Conservation (phyloP, 2,113 vertebrate species). For the Mus spicilegus region DNA sequence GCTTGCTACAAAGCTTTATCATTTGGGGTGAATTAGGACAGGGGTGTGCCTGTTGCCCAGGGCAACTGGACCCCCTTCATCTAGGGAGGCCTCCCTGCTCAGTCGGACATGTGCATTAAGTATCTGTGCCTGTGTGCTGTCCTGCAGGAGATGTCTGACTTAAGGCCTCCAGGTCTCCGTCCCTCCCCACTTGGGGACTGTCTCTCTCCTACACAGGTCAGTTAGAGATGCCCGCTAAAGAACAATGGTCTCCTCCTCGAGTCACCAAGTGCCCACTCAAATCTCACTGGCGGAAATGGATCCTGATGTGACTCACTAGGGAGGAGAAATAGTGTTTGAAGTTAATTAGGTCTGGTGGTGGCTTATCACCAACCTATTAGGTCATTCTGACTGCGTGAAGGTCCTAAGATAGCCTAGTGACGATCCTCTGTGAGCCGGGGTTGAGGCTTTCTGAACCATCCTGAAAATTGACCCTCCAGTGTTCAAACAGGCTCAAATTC, state of each 20-base stretch:
- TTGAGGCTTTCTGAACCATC: background rate
- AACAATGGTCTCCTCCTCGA: background rate
- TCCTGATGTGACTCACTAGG: background rate
- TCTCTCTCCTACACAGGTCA: background rate
- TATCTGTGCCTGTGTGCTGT: background rate
- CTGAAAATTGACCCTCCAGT: background rate
- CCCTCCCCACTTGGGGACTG: background rate
- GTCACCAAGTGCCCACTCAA: background rate
- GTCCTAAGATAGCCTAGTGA: background rate
- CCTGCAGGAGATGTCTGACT: background rate
- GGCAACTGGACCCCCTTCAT: background rate
- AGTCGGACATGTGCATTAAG: accelerated
- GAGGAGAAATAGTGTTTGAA: background rate
- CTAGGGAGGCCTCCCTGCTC: background rate
- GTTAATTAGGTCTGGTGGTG: background rate
- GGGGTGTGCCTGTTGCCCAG: background rate
- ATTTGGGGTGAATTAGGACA: background rate
- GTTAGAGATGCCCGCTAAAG: background rate
- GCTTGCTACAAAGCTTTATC: background rate
- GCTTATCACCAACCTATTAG: background rate
- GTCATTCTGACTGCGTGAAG: background rate
- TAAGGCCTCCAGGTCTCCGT: background rate
- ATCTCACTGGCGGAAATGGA: background rate
- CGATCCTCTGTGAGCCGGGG: background rate
- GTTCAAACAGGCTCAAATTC: background rate